Evolutionary conservation across 2,797 vertebrate species (phyloP).

Genomic region (Lithobates pipiens): DNA sequence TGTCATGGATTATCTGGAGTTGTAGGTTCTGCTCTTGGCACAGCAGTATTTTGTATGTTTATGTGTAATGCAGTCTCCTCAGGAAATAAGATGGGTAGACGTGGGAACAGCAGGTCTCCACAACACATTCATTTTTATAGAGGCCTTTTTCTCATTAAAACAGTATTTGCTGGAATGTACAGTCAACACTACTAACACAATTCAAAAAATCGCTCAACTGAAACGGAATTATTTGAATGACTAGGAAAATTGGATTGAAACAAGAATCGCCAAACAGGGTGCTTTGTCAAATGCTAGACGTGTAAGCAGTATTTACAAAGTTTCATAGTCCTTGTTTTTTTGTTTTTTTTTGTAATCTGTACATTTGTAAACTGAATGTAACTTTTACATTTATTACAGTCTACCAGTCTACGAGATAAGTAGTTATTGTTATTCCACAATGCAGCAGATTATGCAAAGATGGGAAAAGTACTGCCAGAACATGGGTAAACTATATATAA

Average conservation of each 20-base stretch:
- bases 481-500: neutral
- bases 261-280: slow-evolving; percentile 15
- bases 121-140: neutral
- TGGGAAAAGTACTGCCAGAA: neutral
- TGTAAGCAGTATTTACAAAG: slow-evolving; percentile 12
- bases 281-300: slow-evolving; percentile 1
- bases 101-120: neutral
- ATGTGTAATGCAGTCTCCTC: neutral
- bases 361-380: neutral
- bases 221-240: slow-evolving; percentile 25
- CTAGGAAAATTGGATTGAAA: slow-evolving; percentile 32
- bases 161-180: slow-evolving; percentile 2
- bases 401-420: neutral
- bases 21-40: neutral
- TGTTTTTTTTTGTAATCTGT: neutral
- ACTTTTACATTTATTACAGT: neutral
- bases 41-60: neutral
- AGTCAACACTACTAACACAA: slow-evolving; percentile 9
- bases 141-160: slow-evolving; percentile 10
- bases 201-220: slow-evolving; percentile 12
- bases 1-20: neutral
- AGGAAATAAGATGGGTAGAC: slow-evolving; percentile 1
- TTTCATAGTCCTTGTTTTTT: neutral
- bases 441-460: neutral
- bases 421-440: neutral